phyloP scores from a whole-genome alignment of 2,888 invertebrate species.

The Salpingus planirostris region DNA sequence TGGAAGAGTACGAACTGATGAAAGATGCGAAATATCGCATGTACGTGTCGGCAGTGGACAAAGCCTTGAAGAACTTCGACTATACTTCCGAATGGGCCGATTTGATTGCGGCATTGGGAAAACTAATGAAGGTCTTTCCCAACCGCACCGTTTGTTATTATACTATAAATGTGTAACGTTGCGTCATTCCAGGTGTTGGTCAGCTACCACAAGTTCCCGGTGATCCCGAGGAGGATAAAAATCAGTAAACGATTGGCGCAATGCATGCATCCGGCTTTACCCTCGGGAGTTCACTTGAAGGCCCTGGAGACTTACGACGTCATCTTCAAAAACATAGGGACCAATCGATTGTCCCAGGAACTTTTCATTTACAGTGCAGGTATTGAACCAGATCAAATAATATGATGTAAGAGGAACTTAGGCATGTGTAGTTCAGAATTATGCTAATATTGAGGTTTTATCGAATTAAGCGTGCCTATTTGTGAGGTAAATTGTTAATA shows the following conservation, averaged over 20 bases:
- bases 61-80: constrained; percentile 83
- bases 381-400: too few relatives aligned
- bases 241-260: constrained; percentile 86
- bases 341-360: constrained; percentile 68
- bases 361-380: constrained; percentile 74
- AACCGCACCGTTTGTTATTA: too few relatives aligned
- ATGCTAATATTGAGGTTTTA: too few relatives aligned
- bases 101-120: constrained; percentile 80
- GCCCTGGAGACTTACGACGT: constrained; percentile 86
- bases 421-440: too few relatives aligned
- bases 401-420: not conserved
- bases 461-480: too few relatives aligned
- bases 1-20: constrained; percentile 73
- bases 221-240: constrained; percentile 78
- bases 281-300: constrained; percentile 85
- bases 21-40: constrained; percentile 74
- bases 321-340: constrained; percentile 82
- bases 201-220: constrained; percentile 71
- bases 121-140: constrained; percentile 78
- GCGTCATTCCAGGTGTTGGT: constrained; percentile 48
- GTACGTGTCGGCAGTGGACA: constrained; percentile 74
- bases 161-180: constrained; percentile 6
- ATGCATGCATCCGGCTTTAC: constrained; percentile 87
- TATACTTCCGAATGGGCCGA: constrained; percentile 95
- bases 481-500: too few relatives aligned